phyloP scores from a whole-genome alignment of 2,888 invertebrate genomes.

The Lomographa bimaculata region DNA sequence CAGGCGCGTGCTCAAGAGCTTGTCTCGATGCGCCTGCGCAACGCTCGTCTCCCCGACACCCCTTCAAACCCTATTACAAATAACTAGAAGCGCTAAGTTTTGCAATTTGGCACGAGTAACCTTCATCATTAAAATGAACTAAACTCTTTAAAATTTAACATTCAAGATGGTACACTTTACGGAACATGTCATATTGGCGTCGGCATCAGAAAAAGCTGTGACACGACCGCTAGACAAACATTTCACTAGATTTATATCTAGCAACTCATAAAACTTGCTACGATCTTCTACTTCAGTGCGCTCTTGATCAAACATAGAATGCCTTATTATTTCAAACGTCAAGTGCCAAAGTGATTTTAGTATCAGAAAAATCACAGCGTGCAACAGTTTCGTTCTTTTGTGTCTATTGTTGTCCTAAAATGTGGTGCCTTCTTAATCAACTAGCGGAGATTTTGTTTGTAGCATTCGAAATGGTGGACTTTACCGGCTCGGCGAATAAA shows the following conservation, averaged over 20 bases:
- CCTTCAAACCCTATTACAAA: constrained; percentile 67
- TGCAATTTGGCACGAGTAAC: constrained; percentile 60
- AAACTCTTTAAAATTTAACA: constrained; percentile 14
- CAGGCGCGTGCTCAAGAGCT: constrained; percentile 79
- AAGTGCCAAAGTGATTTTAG: constrained; percentile 24
- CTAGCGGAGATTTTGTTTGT: constrained; percentile 43
- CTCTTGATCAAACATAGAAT: constrained; percentile 37
- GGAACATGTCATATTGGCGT: constrained; percentile 52
- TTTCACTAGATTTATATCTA: constrained; percentile 60
- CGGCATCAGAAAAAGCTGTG: constrained; percentile 47
- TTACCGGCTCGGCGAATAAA: constrained; percentile 54
- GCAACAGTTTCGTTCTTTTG: constrained; percentile 16
- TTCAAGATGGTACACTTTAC: constrained; percentile 44
- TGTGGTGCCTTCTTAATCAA: constrained; percentile 39
- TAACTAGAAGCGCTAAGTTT: constrained; percentile 65
- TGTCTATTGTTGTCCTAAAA: constrained; percentile 26
- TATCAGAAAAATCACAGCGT: constrained; percentile 9
- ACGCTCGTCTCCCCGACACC: constrained; percentile 30
- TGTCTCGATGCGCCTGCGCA: constrained; percentile 71
- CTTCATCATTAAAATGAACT: constrained; percentile 34
- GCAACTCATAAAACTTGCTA: constrained; percentile 59
- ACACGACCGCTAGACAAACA: constrained; percentile 51
- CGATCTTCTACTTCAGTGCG: constrained; percentile 44
- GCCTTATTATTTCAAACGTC: too few species aligned
- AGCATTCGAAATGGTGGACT: constrained; percentile 40